Conservation (phyloP, 1,140 invertebrate species). For the Polyergus mexicanus region DNA sequence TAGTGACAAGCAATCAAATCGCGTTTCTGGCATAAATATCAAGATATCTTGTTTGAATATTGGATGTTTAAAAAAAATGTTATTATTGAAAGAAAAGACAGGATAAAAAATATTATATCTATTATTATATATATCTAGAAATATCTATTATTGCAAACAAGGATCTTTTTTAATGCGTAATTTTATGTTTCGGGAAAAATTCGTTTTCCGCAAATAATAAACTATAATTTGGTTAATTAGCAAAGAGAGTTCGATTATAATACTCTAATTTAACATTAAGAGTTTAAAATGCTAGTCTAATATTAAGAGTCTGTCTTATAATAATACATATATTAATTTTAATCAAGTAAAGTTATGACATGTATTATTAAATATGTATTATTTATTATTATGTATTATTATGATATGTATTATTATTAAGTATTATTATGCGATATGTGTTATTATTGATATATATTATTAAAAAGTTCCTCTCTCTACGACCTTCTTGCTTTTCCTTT, state of each 20-base stretch:
- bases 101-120: neutral
- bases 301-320: too few species aligned
- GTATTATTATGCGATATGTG: neutral
- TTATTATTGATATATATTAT: neutral
- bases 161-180: neutral
- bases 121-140: neutral
- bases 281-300: neutral
- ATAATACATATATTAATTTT: constrained; percentile 19
- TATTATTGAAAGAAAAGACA: neutral
- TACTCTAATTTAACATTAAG: neutral
- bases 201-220: neutral
- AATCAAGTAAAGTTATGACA: neutral
- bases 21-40: constrained; percentile 9
- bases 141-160: neutral
- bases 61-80: constrained; percentile 10
- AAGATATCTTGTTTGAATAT: neutral
- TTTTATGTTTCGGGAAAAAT: neutral
- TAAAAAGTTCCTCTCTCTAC: neutral
- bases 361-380: too few species aligned
- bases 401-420: neutral
- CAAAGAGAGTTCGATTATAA: neutral
- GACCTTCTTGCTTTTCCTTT: neutral
- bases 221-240: neutral
- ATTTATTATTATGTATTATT: too few species aligned
- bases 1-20: constrained; percentile 21